A percentile compares a stretch with the other conserved stretches of the same genome.
phyloP scores from a whole-genome alignment of 92 coral and sea anemone species.

The Galaxea fascicularis region DNA sequence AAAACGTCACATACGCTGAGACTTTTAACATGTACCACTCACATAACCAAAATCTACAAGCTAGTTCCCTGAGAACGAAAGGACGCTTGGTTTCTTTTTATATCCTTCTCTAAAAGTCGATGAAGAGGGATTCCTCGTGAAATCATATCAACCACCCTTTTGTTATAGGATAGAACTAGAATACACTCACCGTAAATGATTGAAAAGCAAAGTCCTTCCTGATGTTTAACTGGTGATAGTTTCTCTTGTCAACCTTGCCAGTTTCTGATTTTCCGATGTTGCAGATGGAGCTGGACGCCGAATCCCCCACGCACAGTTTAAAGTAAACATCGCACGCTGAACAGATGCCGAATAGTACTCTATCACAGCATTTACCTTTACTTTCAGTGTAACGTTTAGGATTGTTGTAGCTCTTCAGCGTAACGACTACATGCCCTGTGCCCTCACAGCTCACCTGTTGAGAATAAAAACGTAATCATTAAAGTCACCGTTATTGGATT shows the following conservation, averaged over 20 bases:
- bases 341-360: background rate
- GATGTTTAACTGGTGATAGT: background rate
- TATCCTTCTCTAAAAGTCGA: no score
- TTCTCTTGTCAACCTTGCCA: background rate
- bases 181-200: slow-evolving; percentile 20
- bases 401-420: slow-evolving; percentile 48
- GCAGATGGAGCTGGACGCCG: background rate
- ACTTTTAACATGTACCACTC: no score
- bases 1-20: no score
- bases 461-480: background rate
- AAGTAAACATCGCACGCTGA: slow-evolving; percentile 53
- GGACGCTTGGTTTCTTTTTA: no score
- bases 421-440: slow-evolving; percentile 29
- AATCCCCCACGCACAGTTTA: slow-evolving; percentile 48
- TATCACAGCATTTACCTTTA: slow-evolving; percentile 48
- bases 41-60: no score
- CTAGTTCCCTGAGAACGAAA: no score
- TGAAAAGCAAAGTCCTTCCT: slow-evolving; percentile 16
- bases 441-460: slow-evolving; percentile 31
- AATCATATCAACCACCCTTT: background rate
- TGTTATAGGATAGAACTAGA: background rate
- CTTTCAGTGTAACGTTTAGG: background rate
- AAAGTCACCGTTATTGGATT: background rate
- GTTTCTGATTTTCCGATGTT: slow-evolving; percentile 7
- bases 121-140: background rate